phyloP scores from a whole-genome alignment of 1,140 invertebrate genomes.

The Popillia japonica region DNA sequence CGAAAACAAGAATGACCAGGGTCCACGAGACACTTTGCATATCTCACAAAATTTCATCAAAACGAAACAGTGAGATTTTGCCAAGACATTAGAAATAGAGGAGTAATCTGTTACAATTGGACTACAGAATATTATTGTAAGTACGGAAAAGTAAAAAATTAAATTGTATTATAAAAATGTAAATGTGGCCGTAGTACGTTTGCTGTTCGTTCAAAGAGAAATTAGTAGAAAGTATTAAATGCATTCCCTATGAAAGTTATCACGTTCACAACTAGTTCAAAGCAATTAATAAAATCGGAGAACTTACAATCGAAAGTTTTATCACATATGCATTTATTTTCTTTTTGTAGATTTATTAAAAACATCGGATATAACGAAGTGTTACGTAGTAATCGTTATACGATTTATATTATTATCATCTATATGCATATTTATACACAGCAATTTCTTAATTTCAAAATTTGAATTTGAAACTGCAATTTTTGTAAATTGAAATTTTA shows the following conservation, averaged over 20 bases:
- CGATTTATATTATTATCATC: not conserved
- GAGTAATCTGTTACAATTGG: constrained; percentile 11
- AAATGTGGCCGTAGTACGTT: constrained; percentile 19
- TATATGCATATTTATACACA: constrained; percentile 9
- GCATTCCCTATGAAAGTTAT: constrained; percentile 34
- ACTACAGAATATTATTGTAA: constrained; percentile 41
- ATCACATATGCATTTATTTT: constrained; percentile 28
- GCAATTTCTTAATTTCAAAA: not conserved
- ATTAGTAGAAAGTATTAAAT: constrained; percentile 37
- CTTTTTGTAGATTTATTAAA: not conserved
- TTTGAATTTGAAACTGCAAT: too few species aligned
- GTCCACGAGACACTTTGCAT: constrained; percentile 38
- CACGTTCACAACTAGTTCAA: constrained; percentile 17
- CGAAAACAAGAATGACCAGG: constrained; percentile 43
- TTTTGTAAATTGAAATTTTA: too few species aligned
- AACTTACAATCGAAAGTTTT: constrained; percentile 24
- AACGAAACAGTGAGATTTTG: constrained; percentile 43
- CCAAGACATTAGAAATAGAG: not conserved
- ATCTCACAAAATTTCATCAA: constrained; percentile 44
- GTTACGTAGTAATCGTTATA: not conserved
- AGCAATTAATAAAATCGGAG: constrained; percentile 15
- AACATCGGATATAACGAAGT: not conserved
- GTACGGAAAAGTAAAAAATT: constrained; percentile 40
- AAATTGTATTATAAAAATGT: constrained; percentile 41
- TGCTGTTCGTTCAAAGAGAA: not conserved